Evolutionary conservation across 2,888 invertebrate genomes (phyloP), one percentile per base, ranked within the genome.

Genomic region (Hyalella azteca): DNA sequence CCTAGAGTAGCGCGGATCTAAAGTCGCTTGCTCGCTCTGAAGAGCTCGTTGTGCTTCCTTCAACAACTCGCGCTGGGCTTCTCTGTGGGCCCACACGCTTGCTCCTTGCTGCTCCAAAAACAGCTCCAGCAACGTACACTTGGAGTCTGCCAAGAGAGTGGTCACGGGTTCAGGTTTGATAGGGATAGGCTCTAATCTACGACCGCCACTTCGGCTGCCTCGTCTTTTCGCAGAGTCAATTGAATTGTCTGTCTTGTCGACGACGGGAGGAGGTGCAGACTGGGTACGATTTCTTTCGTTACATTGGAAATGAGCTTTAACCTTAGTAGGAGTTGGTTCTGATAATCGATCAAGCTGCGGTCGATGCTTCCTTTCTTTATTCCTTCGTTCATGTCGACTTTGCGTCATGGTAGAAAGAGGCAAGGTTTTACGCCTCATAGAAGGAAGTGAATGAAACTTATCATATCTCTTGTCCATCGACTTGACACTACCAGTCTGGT

Each of bases 91-190:
- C 84, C 83, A 83, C 1, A 83, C 83, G 66, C 83, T 83, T 15
- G 81, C 81, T 7, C 81, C 81, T 41, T 83, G 83, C 79, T 83
- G 83, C 76, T 83, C 83, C 48, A 83, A 73, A 49, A 83, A 83
- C 22, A 83, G 78, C 40, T 83, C 83, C 22, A 83, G 75, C 45
- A 83, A 75, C 19, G 83, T 79, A 76, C 81, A 83, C 73, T 83
- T 83, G 59, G 80, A 81, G 45, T 83, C 83, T 49, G 83, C 80
- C 66, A 83, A 73, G 4, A 45, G 7, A 22, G 81, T 81, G 15
- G 81, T 73, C 22, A 78, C 73, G n/a, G 83, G 83, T 4, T 81
- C 83, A 60, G 81, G 73, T 77, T 81, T 81, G n/a, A 77, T 41
- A 7, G 82, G 78, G 3, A 83, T 77, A 13, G 83, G 80, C n/a